These are phyloP conservation scores for Notospermus geniculatus DNA, from an alignment of 1,140 invertebrate genomes.

Conservation along the genomic window DNA sequence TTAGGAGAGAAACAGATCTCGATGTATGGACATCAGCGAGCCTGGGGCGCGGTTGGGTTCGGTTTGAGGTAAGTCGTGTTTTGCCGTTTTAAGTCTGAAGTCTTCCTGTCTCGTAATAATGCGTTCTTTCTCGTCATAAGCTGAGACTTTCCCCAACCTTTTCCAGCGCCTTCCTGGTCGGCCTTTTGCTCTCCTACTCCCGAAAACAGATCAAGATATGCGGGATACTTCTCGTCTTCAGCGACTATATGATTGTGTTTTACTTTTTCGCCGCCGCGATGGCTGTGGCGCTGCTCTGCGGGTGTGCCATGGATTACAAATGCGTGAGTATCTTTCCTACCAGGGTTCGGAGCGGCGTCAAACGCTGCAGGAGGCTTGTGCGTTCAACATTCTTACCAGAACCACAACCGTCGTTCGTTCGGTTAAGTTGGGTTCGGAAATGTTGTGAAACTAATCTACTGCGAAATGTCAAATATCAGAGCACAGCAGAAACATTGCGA, in stretches of 20 bases:
- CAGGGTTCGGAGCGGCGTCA: too few species aligned
- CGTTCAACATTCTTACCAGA: too few species aligned
- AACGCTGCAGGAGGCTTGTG: too few species aligned
- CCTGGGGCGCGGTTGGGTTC: neutral
- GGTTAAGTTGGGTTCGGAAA: too few species aligned
- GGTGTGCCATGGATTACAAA: neutral
- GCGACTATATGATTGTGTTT: constrained; percentile 3
- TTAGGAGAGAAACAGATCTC: neutral
- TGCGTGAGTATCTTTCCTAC: too few species aligned
- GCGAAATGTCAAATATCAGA: too few species aligned
- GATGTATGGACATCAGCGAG: neutral
- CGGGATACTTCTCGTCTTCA: neutral
- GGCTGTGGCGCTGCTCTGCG: neutral
- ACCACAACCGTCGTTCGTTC: too few species aligned
- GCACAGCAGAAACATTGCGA: too few species aligned
- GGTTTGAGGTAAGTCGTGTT: neutral
- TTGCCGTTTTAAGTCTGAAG: too few species aligned
- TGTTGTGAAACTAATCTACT: too few species aligned
- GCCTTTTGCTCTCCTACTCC: neutral
- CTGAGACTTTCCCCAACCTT: neutral
- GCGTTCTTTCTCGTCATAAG: too few species aligned
- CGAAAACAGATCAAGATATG: neutral
- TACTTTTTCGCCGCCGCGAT: neutral
- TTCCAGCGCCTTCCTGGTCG: constrained; percentile 14
- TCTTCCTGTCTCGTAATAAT: too few species aligned